These are phyloP conservation scores for Scaptomyza caliginosa DNA, from an alignment of 2,888 invertebrate genomes.

Conservation along the genomic window DNA sequence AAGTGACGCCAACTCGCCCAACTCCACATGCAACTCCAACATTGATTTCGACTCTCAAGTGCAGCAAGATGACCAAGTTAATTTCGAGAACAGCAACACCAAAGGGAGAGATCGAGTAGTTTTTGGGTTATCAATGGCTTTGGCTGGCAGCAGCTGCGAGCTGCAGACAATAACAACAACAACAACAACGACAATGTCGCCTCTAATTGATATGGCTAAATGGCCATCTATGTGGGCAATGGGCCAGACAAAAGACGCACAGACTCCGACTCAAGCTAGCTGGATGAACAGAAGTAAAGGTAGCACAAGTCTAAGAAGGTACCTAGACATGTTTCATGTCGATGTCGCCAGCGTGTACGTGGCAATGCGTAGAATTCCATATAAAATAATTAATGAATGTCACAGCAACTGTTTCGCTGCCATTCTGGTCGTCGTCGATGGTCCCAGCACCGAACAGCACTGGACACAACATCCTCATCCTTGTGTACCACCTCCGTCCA, in stretches of 20 bases:
- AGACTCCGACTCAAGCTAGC: slow-evolving; percentile 10
- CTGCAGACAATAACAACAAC: slow-evolving; percentile 19
- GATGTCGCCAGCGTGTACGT: slow-evolving; percentile 82
- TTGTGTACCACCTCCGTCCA: slow-evolving; percentile 2
- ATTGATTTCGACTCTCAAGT: slow-evolving; percentile 52
- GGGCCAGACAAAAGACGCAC: slow-evolving; percentile 27
- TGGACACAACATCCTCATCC: slow-evolving; percentile 3
- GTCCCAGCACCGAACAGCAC: background rate
- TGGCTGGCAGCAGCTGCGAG: slow-evolving; percentile 17
- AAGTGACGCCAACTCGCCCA: slow-evolving; percentile 62
- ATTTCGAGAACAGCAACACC: slow-evolving; percentile 40
- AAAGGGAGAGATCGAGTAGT: slow-evolving; percentile 5
- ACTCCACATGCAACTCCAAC: slow-evolving; percentile 26
- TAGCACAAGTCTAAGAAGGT: slow-evolving; percentile 9
- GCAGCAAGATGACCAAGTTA: slow-evolving; percentile 77
- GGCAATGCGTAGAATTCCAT: slow-evolving; percentile 82
- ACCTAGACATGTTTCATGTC: slow-evolving; percentile 76
- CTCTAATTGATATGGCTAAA: slow-evolving; percentile 77
- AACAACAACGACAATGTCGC: slow-evolving; percentile 27
- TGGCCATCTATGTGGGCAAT: slow-evolving; percentile 72
- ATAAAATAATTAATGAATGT: slow-evolving; percentile 84
- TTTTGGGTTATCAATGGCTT: slow-evolving; percentile 67
- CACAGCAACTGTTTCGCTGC: slow-evolving; percentile 79
- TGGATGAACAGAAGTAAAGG: slow-evolving; percentile 1
- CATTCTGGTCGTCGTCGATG: slow-evolving; percentile 37